Evolutionary conservation across 1,140 invertebrate genomes (phyloP), one percentile per base, ranked within the genome.

Genomic region (Eciton burchellii): DNA sequence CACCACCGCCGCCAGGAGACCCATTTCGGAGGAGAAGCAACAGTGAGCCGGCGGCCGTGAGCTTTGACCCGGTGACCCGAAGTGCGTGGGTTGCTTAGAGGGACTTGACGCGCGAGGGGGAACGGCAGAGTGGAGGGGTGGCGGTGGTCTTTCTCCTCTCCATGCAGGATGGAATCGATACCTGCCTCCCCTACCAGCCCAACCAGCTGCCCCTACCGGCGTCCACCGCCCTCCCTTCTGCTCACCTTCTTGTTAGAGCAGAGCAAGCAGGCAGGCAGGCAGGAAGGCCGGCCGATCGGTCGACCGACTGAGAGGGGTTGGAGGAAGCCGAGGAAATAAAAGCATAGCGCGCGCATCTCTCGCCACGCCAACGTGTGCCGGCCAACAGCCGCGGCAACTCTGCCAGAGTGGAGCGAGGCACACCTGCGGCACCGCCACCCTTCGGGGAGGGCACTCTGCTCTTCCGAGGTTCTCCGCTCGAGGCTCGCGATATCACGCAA

Each of bases 61-160:
- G 92, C 92, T 93, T 93, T 93, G 92, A 93, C 92, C 92, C 90
- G 91, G 91, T 93, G 91, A 93, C 92, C 92, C 84, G 91, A 74
- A 92, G 91, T 91, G 88, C 86, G 88, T 91, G 90, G 89, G 74
- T 85, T 74, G 85, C 73, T 43, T 59, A 43, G 76, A 83, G 86
- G 88, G 76, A 81, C 19, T 49, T 41, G 70, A 74, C 43, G 79
- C 35, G 54, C 52, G 65, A 71, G 84, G 9, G n/a, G 59, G 12
- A 12, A 19, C 5, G 24, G 19, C 16, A 19, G 12, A n/a, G n/a
- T 24, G 74, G 66, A 43, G 19, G 21, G 59, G 65, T 60, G 56
- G 77, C 45, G 84, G 47, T 56, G 62, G 74, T 77, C 74, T 83
- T 83, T 81, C 83, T 86, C 79, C 91, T 91, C 90, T 88, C 86